Evolutionary conservation across 2,888 invertebrate species (phyloP), one percentile per base, ranked within the genome.

Genomic region (Troides helena): DNA sequence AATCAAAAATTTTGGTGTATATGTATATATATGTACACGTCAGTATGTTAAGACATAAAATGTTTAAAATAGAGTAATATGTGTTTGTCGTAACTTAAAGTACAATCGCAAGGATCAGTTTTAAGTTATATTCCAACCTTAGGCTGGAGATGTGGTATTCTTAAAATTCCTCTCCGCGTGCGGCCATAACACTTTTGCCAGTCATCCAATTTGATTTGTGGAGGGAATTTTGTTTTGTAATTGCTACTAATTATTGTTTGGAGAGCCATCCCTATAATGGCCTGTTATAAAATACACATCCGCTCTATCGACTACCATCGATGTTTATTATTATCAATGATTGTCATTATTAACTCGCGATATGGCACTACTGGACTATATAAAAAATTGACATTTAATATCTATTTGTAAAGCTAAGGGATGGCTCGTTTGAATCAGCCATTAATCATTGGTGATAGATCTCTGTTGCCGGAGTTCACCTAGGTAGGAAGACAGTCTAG

Each of bases 191-290:
- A 85, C 81, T 86, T 84, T 73, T 85, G 88, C 90, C 81, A 91
- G 92, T 92, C 92, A 92, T 92, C 82, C 81, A 81, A 87, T 90
- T 91, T 91, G 90, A 92, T 92, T 30, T 91, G 88, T 89, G 78
- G 78, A 85, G 81, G 83, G 82, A 87, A 85, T 85, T 86, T 85
- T 84, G 84, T 86, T 81, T 81, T 80, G 86, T 91, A 91, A 92
- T 90, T 90, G 87, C 85, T 86, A 83, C 85, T 90, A 90, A 92
- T 90, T 90, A 89, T 86, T 89, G 85, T 90, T 90, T 89, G 85
- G 83, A 86, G 81, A 83, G 80, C 81, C 82, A 80, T 82, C 81
- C 82, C 73, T 79, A 78, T 81, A 80, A 80, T 77, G 75, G 76
- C 71, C 74, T 80, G 78, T 79, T 81, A 80, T 80, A 78, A 82